Evolutionary conservation across 1,140 invertebrate species (phyloP).

Genomic region (Neelides sp.): DNA sequence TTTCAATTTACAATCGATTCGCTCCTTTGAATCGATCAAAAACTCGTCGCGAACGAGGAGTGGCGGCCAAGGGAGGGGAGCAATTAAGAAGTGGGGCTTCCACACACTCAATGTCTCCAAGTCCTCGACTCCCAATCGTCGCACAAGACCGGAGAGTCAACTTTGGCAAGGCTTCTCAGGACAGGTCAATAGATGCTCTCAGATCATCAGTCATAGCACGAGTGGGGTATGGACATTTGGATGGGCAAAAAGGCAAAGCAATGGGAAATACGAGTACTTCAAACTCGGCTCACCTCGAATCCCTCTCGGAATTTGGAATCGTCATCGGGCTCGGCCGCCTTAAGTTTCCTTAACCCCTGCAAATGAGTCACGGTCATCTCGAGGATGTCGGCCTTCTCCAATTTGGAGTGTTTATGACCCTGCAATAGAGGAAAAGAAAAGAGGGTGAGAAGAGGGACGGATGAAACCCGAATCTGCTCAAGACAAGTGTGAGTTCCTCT

Average conservation of each 20-base stretch:
- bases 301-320: constrained; percentile 14
- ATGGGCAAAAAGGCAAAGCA: neutral
- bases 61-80: too few species aligned
- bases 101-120: too few species aligned
- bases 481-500: too few species aligned
- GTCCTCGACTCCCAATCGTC: too few species aligned
- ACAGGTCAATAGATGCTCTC: too few species aligned
- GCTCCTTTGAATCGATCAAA: too few species aligned
- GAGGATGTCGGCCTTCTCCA: constrained; percentile 84
- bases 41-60: too few species aligned
- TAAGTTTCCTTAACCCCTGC: constrained; percentile 51
- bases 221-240: neutral
- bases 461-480: neutral
- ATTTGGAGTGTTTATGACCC: constrained; percentile 27
- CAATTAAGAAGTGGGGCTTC: too few species aligned
- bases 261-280: too few species aligned
- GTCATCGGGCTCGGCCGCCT: constrained; percentile 36
- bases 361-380: constrained; percentile 90
- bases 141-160: too few species aligned
- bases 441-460: neutral
- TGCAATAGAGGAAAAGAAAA: constrained; percentile 13
- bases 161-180: too few species aligned
- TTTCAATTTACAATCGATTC: too few species aligned
- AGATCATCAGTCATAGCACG: neutral
- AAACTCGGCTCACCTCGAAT: constrained; percentile 18